Evolutionary conservation across 2,113 vertebrate genomes (phyloP).

Genomic region (Lepidothrix coronata): DNA sequence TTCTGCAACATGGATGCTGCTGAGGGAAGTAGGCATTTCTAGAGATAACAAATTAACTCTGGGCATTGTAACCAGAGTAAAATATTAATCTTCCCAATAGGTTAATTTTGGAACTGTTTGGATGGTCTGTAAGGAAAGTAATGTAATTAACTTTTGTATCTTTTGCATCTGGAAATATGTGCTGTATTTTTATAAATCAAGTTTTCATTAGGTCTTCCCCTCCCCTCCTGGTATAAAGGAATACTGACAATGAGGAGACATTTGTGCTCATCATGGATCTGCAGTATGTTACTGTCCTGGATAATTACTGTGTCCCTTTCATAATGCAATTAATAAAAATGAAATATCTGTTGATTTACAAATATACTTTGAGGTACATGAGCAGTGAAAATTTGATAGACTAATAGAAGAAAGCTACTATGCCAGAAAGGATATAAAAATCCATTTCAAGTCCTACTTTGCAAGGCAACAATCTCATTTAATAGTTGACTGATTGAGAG

Average conservation of each 20-base stretch:
- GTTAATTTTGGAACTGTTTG: not conserved
- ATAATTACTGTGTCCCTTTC: not conserved
- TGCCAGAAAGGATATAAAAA: not conserved
- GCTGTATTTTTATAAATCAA: slow-evolving; percentile 11
- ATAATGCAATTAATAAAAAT: not conserved
- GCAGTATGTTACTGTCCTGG: not conserved
- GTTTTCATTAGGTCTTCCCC: not conserved
- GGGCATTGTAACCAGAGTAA: not conserved
- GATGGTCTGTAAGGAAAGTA: not conserved
- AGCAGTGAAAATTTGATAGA: not conserved
- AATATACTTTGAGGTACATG: not conserved
- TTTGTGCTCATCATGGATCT: not conserved
- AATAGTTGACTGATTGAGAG: not conserved
- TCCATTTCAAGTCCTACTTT: not conserved
- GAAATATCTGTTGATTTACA: not conserved
- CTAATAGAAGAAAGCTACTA: not conserved
- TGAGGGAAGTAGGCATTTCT: not conserved
- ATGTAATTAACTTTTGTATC: not conserved
- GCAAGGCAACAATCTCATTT: not conserved
- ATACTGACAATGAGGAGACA: not conserved
- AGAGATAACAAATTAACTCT: not conserved
- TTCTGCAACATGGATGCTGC: not conserved
- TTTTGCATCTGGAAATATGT: not conserved
- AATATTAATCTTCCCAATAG: not conserved
- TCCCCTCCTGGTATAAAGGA: not conserved